phyloP scores from a whole-genome alignment of 2,113 vertebrate species.

The Nymphicus hollandicus region DNA sequence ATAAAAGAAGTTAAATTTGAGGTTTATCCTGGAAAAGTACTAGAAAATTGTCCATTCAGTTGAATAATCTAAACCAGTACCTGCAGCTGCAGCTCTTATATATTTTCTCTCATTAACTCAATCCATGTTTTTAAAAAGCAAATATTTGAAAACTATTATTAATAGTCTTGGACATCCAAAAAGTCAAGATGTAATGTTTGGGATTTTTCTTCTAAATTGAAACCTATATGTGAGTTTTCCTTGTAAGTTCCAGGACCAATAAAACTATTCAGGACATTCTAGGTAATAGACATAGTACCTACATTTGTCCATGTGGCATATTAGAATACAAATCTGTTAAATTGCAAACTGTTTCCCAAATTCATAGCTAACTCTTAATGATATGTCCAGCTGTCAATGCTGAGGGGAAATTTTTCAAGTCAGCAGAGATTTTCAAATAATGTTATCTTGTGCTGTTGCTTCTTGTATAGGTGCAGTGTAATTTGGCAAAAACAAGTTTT shows the following conservation, averaged over 20 bases:
- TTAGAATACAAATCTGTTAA: not conserved
- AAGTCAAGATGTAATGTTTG: not conserved
- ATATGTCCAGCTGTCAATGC: not conserved
- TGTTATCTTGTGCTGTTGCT: not conserved
- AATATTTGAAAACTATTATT: not conserved
- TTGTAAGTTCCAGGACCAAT: not conserved
- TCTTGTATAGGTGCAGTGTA: not conserved
- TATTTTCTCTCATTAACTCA: not conserved
- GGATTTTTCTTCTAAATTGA: not conserved
- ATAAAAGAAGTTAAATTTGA: not conserved
- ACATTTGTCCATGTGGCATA: not conserved
- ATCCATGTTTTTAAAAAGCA: not conserved
- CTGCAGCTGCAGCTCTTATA: not conserved
- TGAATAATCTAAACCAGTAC: not conserved
- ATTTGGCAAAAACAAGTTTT: not conserved
- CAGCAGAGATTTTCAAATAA: not conserved
- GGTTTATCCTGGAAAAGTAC: not conserved
- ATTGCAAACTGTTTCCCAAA: not conserved
- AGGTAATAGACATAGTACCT: not conserved
- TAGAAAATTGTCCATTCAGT: not conserved
- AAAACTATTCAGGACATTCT: not conserved
- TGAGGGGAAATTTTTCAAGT: not conserved
- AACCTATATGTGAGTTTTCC: not conserved
- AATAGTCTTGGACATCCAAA: not conserved
- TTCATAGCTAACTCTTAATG: not conserved